Evolutionary conservation across 53 echinoderm and acorn worm genomes (phyloP), one percentile per base, ranked within the genome.

Genomic region (Zoroaster sp.): DNA sequence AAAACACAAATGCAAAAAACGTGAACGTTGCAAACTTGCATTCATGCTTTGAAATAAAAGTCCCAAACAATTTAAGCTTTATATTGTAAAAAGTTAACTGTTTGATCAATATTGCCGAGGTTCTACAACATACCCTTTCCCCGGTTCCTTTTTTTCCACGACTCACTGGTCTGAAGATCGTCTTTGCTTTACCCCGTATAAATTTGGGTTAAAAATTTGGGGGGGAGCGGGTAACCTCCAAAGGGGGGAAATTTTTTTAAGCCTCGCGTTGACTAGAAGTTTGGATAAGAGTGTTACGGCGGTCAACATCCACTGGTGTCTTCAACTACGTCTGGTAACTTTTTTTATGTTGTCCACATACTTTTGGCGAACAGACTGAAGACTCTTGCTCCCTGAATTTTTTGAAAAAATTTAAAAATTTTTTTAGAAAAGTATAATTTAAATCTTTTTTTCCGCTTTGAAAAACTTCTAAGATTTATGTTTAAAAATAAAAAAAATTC

Each of bases 231-330:
- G 89, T 35, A 1, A 0, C 72, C 69, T 45, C 31, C 25, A 35
- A 35, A 67, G 42, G 40, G 68, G 82, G 55, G 69, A 79, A 13
- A 23, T 78, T 44, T 78, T 79, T 17, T 53, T 69, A 2, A 78
- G 31, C 53, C 12, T 69, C 8, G 54, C 68, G 38, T 70, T 71
- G 30, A 89, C 39, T 17, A 28, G 40, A 43, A 89, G 7, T 79
- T 89, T 80, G 15, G 28, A 89, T 78, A 14, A 80, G 78, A 18
- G 46, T 35, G 46, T 89, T 78, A 69, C 40, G 89, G 89, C 23
- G 51, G 35, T 7, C 35, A 9, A 78, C 20, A 11, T 69, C 43
- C 0, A 49, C 17, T 41, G 0, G 72, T 55, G 39, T 89, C 89
- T 35, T 80, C 18, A 25, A 36, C 53, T 5, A 46, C 28, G 67